These are phyloP conservation scores for Leptinotarsa defecta DNA, from an alignment of 1,140 invertebrate species.

Conservation along the genomic window DNA sequence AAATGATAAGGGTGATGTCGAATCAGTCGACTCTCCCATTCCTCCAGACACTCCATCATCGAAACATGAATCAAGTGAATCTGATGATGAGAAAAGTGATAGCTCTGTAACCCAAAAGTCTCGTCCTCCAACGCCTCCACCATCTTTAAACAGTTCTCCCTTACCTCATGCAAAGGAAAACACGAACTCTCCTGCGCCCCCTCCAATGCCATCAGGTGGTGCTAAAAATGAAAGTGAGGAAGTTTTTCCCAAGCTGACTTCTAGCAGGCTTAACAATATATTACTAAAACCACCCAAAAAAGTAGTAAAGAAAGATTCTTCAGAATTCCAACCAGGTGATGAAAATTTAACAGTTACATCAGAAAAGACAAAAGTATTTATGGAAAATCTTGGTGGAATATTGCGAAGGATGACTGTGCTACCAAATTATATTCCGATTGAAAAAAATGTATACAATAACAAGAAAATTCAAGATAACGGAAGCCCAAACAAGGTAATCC, in stretches of 20 bases:
- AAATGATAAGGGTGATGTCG: background rate
- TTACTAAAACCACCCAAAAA: conserved; percentile 27
- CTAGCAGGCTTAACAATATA: conserved; percentile 26
- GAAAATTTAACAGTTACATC: conserved; percentile 44
- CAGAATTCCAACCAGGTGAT: conserved; percentile 30
- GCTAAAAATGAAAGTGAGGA: background rate
- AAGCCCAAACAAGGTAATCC: too few relatives aligned
- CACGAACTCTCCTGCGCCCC: background rate
- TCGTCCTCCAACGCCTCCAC: conserved; percentile 19
- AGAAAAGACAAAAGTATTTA: conserved; percentile 39
- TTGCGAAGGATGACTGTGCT: conserved; percentile 25
- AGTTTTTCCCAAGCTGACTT: background rate
- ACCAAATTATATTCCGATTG: background rate
- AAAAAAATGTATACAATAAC: background rate
- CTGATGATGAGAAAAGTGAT: conserved; percentile 23
- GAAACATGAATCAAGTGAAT: background rate
- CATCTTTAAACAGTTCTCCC: background rate
- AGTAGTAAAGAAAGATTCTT: conserved; percentile 13
- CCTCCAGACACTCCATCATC: conserved; percentile 17
- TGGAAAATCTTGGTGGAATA: conserved; percentile 35
- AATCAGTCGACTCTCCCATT: background rate
- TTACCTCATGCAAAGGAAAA: background rate
- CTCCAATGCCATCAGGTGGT: background rate
- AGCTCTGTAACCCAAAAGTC: conserved; percentile 12
- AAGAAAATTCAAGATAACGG: background rate